Percentiles rank a stretch among this genome's conserved stretches.
These are phyloP conservation scores for Philopedon plagiatum DNA, from an alignment of 2,888 invertebrate species.

Conservation along the genomic window DNA sequence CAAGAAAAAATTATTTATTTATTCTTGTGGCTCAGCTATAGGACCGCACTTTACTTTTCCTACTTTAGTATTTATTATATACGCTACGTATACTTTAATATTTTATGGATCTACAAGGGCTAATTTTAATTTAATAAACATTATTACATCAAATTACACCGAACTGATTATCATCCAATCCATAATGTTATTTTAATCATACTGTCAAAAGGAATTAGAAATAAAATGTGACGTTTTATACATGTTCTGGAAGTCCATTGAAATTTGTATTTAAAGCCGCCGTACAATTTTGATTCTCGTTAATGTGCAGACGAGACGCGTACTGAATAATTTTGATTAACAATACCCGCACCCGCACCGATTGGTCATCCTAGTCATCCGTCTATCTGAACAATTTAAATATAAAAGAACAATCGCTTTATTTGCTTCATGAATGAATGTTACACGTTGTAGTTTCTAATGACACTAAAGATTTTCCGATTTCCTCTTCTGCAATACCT, in stretches of 20 bases:
- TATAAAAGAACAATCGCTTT: slow-evolving; percentile 43
- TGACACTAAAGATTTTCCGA: not conserved
- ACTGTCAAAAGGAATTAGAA: no score
- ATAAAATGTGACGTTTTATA: no score
- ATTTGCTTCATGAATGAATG: slow-evolving; percentile 25
- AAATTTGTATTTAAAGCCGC: not conserved
- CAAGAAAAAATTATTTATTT: no score
- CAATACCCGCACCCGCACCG: slow-evolving; percentile 48
- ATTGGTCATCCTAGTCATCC: slow-evolving; percentile 1
- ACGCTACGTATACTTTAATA: no score
- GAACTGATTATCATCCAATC: no score
- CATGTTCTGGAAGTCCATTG: not conserved
- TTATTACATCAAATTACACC: no score
- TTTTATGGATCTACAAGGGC: no score
- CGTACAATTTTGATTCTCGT: slow-evolving; percentile 11
- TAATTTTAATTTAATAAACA: no score
- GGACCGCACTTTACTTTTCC: no score
- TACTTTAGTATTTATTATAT: no score
- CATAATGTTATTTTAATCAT: no score
- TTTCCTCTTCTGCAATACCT: not conserved
- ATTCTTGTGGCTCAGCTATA: no score
- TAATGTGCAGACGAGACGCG: slow-evolving; percentile 30
- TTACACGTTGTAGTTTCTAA: not conserved
- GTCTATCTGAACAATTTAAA: slow-evolving; percentile 47
- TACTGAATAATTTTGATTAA: slow-evolving; percentile 41